phyloP scores from a whole-genome alignment of 2,888 invertebrate genomes.

The Leucania comma region DNA sequence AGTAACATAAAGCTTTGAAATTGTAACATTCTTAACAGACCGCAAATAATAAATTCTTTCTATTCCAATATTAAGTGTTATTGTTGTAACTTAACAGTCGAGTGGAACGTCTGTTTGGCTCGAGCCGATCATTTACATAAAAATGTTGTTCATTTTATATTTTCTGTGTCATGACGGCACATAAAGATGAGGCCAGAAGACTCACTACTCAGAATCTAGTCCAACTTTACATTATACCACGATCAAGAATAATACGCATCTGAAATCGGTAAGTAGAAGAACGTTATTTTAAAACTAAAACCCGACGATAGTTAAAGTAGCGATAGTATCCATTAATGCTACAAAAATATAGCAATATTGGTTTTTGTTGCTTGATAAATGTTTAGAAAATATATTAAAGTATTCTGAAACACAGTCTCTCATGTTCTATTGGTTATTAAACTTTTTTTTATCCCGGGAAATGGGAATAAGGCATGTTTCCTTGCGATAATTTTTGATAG shows the following conservation, averaged over 20 bases:
- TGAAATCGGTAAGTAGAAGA: too few relatives aligned
- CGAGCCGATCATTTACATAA: slow-evolving; percentile 24
- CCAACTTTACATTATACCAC: background rate
- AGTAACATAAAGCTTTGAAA: background rate
- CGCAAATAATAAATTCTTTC: background rate
- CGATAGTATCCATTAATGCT: too few relatives aligned
- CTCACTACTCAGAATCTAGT: background rate
- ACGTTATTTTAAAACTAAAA: too few relatives aligned
- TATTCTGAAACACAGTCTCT: too few relatives aligned
- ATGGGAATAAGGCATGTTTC: background rate
- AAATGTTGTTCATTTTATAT: slow-evolving; percentile 18
- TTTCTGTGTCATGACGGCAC: slow-evolving; percentile 15
- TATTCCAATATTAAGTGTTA: background rate
- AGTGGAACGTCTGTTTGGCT: slow-evolving; percentile 3
- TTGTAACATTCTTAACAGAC: background rate
- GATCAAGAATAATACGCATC: background rate
- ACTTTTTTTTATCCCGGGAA: background rate
- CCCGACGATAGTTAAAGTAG: too few relatives aligned
- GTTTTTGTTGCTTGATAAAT: too few relatives aligned
- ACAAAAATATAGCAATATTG: too few relatives aligned
- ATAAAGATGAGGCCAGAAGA: slow-evolving; percentile 1
- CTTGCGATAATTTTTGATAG: background rate
- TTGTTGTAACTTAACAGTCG: background rate
- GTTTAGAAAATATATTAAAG: too few relatives aligned
- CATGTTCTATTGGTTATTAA: too few relatives aligned